A percentile compares a stretch with the other conserved stretches of the same genome.
phyloP scores from a whole-genome alignment of 2,888 invertebrate genomes.

The Meandrusa payeni region DNA sequence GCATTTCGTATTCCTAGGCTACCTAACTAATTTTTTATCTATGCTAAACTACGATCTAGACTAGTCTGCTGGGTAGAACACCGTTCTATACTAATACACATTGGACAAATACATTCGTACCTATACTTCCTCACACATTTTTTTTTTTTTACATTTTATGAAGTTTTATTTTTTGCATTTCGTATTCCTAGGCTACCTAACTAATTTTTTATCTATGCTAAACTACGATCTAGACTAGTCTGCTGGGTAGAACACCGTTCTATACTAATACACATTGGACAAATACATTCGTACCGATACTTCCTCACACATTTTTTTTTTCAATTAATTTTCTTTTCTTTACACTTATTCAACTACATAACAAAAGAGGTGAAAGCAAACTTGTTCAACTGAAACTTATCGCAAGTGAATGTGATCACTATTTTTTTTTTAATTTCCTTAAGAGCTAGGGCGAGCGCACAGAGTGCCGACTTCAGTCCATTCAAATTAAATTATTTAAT shows the following conservation, averaged over 20 bases:
- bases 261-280: slow-evolving; percentile 80
- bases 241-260: slow-evolving; percentile 79
- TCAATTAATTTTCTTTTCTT: slow-evolving; percentile 69
- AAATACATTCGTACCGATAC: slow-evolving; percentile 76
- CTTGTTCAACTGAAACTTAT: slow-evolving; percentile 76
- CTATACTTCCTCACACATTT: slow-evolving; percentile 68
- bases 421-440: slow-evolving; percentile 56
- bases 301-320: slow-evolving; percentile 68
- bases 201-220: slow-evolving; percentile 80
- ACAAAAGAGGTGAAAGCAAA: slow-evolving; percentile 80
- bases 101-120: slow-evolving; percentile 79
- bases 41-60: slow-evolving; percentile 81
- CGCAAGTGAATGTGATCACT: slow-evolving; percentile 69
- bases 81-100: slow-evolving; percentile 79
- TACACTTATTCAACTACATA: slow-evolving; percentile 79
- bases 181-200: slow-evolving; percentile 80
- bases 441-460: slow-evolving; percentile 45
- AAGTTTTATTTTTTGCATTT: slow-evolving; percentile 81
- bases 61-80: slow-evolving; percentile 80
- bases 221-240: slow-evolving; percentile 81
- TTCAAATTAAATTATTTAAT: slow-evolving; percentile 79
- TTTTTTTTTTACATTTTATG: slow-evolving; percentile 80
- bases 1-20: slow-evolving; percentile 81
- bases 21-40: slow-evolving; percentile 80
- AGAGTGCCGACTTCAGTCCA: slow-evolving; percentile 67